Base-by-base conservation (phyloP, 1,140 invertebrate species). In the Pseudomyrmex sp. region DNA sequence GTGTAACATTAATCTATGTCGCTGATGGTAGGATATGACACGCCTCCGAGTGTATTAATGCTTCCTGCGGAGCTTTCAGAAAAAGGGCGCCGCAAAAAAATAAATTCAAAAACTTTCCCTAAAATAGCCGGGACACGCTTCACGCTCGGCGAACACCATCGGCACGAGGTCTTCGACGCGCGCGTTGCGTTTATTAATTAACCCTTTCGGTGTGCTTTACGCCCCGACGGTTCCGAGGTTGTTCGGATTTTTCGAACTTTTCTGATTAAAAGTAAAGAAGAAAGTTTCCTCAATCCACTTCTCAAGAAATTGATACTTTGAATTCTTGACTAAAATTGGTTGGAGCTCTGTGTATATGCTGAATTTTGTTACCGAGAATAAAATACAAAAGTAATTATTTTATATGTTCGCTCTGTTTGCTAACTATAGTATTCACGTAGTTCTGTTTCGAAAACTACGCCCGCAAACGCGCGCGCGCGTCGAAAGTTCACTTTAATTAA, bases 141-240 rank as follows among this genome's bases (percentile, higher is more conserved):
- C 58, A 75, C 73, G 73, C 48, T 66, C 23, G 54, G 9, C 54
- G 66, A 59, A 59, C 76, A 44, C 20, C 65, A 52, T 72, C 66
- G 62, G 26, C n/a, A 18, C 13, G n/a, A 18, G 15, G 54, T 46
- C 54, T 59, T 70, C 66, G 76, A 80, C 66, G 23, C 66, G 23
- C 66, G 76, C 66, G 76, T 80, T 80, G 66, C 76, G 76, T 80
- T 80, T 80, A 80, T 80, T 80, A 80, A 80, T 80, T 80, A 80
- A 80, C 76, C 66, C 76, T 70, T 70, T 80, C 66, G 76, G 56
- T 70, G 66, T 70, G 66, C 66, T 80, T 80, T 80, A 80, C 66
- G 76, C 54, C 15, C 44, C 52, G 66, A 61, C n/a, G 66, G 76
- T 72, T 72, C 66, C 76, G 20, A 56, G 66, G 46, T 72, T 80